A percentile compares a stretch with the other conserved stretches of the same genome.
Conservation (phyloP, 2,888 invertebrate species). For the Autographa gamma region DNA sequence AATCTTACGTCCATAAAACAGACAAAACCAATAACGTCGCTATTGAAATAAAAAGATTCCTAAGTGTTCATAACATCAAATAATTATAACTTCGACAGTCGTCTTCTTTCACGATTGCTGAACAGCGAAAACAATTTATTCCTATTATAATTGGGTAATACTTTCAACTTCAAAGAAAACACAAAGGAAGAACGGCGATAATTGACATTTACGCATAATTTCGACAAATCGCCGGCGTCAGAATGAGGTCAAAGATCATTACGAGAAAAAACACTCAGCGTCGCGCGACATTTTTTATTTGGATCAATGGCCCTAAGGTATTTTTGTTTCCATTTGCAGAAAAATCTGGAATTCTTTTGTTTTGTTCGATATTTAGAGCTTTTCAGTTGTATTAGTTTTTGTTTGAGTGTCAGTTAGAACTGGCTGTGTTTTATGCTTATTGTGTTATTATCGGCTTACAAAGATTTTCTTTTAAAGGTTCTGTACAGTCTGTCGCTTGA, state of each 20-base stretch:
- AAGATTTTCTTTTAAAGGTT: neutral
- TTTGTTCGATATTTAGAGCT: conserved; percentile 7
- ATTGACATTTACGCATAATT: conserved; percentile 47
- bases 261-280: conserved; percentile 47
- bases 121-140: conserved; percentile 29
- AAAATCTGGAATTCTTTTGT: conserved; percentile 32
- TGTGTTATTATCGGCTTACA: neutral
- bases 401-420: neutral
- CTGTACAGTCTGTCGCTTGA: neutral
- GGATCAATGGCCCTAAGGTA: conserved; percentile 31
- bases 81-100: conserved; percentile 25
- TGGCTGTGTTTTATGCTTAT: neutral
- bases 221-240: conserved; percentile 36
- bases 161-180: conserved; percentile 45
- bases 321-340: conserved; percentile 31
- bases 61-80: conserved; percentile 13
- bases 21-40: conserved; percentile 1
- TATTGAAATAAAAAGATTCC: neutral
- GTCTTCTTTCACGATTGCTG: conserved; percentile 18
- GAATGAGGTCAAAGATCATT: conserved; percentile 50
- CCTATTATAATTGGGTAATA: conserved; percentile 50
- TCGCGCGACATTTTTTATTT: conserved; percentile 36
- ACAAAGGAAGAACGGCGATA: conserved; percentile 39
- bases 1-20: neutral
- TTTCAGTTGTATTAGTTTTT: neutral